Evolutionary conservation across 1,140 invertebrate genomes (phyloP), one percentile per base, ranked within the genome.

Genomic region (Macrosteles quadrilineatus): DNA sequence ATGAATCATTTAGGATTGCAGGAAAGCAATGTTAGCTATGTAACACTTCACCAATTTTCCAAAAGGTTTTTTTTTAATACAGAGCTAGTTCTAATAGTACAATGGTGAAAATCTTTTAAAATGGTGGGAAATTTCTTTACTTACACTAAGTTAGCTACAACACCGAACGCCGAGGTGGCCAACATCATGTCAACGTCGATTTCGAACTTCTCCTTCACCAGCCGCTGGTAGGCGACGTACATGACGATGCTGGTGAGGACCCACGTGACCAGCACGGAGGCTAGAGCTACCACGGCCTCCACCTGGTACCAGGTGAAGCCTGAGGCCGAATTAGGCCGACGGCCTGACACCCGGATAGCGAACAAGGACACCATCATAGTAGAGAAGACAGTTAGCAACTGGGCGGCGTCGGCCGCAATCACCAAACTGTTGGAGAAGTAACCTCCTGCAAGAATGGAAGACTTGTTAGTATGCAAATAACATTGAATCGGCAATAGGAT

Each of bases 141-240:
- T 27, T n/a, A 59, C 55, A 59, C 21, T 14, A 59, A 29, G 25
- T 59, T 59, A 29, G 55, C 55, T 2, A 59, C 55, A 2, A 59
- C 55, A 21, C 55, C 55, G n/a, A 59, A 59, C 9, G 55, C 55
- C 4, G 55, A 59, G 4, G 55, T 59, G 55, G 55, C 55, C 9
- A 59, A 23, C 55, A 59, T 59, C 55, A 59, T 59, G 55, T 59
- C 55, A 9, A 59, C 55, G 55, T 59, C 55, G 23, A 59, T 25
- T 14, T 9, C 25, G 25, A 59, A 59, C 14, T 59, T 23, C 2
- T 23, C 27, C 4, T 12, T 9, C 4, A 59, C 55, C 2, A 59
- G 21, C 6, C 55, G 21, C 14, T 59, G 14, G n/a, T 21, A 59
- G 55, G 55, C 55, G 55, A 59, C 21, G 55, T 59, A 59, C 23